Percentiles rank a stretch among this genome's conserved stretches.
Conservation (phyloP, 2,113 vertebrate genomes). For the Vidua macroura region DNA sequence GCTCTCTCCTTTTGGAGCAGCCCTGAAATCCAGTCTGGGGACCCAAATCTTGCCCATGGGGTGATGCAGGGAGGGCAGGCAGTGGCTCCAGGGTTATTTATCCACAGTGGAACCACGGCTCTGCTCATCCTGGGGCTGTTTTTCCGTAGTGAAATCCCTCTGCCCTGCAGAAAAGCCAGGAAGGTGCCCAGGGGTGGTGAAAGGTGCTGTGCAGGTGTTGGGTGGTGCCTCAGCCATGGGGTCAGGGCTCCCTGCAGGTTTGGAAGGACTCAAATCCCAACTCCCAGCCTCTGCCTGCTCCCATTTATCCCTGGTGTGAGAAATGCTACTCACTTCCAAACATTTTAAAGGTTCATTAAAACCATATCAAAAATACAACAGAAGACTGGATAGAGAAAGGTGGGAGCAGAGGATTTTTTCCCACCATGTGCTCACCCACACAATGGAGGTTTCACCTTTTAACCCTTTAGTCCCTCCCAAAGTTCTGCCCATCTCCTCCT, state of each 20-base stretch:
- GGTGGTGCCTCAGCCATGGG: background rate
- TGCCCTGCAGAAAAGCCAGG: fast-evolving
- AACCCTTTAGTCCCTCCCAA: no score
- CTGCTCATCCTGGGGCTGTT: background rate
- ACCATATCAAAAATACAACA: no score
- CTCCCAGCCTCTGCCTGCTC: background rate
- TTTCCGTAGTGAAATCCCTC: background rate
- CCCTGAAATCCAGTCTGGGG: background rate
- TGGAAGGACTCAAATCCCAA: background rate
- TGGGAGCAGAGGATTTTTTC: no score
- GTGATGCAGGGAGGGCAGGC: background rate
- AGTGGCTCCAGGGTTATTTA: background rate
- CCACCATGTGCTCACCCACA: no score
- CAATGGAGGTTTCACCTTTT: no score
- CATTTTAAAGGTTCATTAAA: no score
- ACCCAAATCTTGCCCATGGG: fast-evolving
- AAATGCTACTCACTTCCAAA: no score
- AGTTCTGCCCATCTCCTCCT: no score
- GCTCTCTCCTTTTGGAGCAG: background rate
- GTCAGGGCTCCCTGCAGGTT: background rate
- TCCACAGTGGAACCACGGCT: fast-evolving
- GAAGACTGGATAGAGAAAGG: no score
- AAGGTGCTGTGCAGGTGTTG: background rate
- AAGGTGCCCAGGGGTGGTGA: fast-evolving
- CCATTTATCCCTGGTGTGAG: background rate